Evolutionary conservation across 2,113 vertebrate genomes (phyloP), one percentile per base, ranked within the genome.

Genomic region (Progne subis): DNA sequence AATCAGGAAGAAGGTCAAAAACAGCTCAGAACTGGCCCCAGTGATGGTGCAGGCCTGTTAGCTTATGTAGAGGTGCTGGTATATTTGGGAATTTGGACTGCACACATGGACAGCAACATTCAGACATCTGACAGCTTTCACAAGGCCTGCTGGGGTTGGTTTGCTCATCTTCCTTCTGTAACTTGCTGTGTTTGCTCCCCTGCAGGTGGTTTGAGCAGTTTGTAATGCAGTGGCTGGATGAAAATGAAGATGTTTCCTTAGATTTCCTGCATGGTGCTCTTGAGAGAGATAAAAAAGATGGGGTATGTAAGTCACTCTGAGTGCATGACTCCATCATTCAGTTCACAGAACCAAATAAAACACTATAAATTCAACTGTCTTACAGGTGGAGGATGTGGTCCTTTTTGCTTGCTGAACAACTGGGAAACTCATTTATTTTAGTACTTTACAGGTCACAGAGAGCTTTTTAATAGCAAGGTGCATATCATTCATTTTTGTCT

Each of bases 201-300:
- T 93, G 17, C 94, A 99, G 99, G 63, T 99, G 99, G 99, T 99
- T 99, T 97, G 97, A 99, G 78, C 99, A 98, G 92, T 99, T 99
- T 96, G 99, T 99, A 91, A 98, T 99, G n/a, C 99, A 99, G 91
- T 99, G 99, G 99, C 96, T 99, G 97, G 98, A 99, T 46, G 99
- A 99, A 97, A 99, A 99, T 71, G 99, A 99, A 85, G 99, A 99
- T 3, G 99, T 99, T 19, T 99, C 99, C 17, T 97, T 99, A 97
- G 99, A 99, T 95, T 99, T 99, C 84, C 98, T 99, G 95, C 99
- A 98, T 39, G 99, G 99, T 78, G 99, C 99, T 21, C 97, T 99
- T 80, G 99, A 99, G 97, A 98, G 99, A 95, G 99, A 99, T 97
- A 99, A 99, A 97, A 99, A 99, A 94, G 99, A 99, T 64, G 99